Evolutionary conservation across 1,140 invertebrate genomes (phyloP).

Genomic region (Meteorus sp.): DNA sequence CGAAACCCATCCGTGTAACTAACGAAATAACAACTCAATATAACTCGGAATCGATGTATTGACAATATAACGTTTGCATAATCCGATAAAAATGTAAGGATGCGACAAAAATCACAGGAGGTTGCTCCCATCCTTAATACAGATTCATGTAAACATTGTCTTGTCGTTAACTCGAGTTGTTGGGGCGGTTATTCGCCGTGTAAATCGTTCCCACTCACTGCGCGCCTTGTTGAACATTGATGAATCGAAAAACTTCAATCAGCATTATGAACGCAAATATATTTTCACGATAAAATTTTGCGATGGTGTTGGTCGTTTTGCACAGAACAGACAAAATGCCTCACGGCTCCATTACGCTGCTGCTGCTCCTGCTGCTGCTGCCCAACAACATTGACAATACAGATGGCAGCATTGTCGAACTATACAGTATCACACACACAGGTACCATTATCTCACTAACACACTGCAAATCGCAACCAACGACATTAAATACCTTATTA

Average conservation of each 20-base stretch:
- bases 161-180: slow-evolving; percentile 15
- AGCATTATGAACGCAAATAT: slow-evolving; percentile 36
- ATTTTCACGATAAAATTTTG: slow-evolving; percentile 29
- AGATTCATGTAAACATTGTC: slow-evolving; percentile 28
- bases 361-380: slow-evolving; percentile 37
- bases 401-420: slow-evolving; percentile 62
- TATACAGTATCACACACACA: slow-evolving; percentile 17
- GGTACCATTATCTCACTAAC: slow-evolving; percentile 5
- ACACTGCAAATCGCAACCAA: neutral
- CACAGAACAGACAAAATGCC: slow-evolving; percentile 46
- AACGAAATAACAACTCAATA: too few relatives aligned
- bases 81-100: slow-evolving; percentile 14
- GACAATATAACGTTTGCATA: neutral
- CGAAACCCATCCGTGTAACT: too few relatives aligned
- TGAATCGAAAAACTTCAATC: slow-evolving; percentile 33
- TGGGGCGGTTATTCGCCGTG: neutral
- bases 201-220: slow-evolving; percentile 33
- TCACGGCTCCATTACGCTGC: slow-evolving; percentile 58
- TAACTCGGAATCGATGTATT: neutral
- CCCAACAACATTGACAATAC: slow-evolving; percentile 71
- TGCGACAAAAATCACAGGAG: slow-evolving; percentile 23
- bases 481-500: slow-evolving; percentile 56
- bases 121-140: slow-evolving; percentile 20
- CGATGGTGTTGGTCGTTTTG: slow-evolving; percentile 30
- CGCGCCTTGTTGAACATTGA: slow-evolving; percentile 32